phyloP scores from a whole-genome alignment of 2,888 invertebrate genomes.

The Drosophila paramelanica region DNA sequence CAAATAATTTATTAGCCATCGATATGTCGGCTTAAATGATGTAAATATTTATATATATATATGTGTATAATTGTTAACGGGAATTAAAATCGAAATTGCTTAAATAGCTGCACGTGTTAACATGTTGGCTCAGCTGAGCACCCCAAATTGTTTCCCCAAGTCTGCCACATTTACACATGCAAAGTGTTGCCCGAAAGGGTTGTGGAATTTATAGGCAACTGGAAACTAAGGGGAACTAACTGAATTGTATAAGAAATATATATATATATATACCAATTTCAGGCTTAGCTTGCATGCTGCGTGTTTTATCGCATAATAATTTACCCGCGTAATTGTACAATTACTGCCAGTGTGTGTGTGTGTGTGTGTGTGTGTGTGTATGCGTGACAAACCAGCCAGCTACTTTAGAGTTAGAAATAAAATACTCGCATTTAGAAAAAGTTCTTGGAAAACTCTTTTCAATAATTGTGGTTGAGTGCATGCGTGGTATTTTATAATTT shows the following conservation, averaged over 20 bases:
- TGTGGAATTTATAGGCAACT: slow-evolving; percentile 22
- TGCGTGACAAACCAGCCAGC: slow-evolving; percentile 47
- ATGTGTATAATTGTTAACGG: background rate
- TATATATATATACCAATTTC: slow-evolving; percentile 28
- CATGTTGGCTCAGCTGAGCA: slow-evolving; percentile 48
- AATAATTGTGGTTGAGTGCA: slow-evolving; percentile 33
- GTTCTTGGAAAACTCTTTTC: slow-evolving; percentile 56
- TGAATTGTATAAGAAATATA: slow-evolving; percentile 15
- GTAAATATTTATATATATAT: slow-evolving; percentile 19
- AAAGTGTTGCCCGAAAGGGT: slow-evolving; percentile 40
- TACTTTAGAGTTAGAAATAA: slow-evolving; percentile 19
- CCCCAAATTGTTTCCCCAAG: slow-evolving; percentile 33
- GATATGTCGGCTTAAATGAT: background rate
- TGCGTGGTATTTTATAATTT: slow-evolving; percentile 35
- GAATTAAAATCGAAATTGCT: slow-evolving; percentile 46
- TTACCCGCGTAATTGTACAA: slow-evolving; percentile 80
- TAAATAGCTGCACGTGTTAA: slow-evolving; percentile 69
- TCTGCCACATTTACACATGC: slow-evolving; percentile 68
- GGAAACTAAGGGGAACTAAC: slow-evolving; percentile 9
- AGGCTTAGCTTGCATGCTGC: slow-evolving; percentile 60
- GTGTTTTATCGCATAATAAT: slow-evolving; percentile 82
- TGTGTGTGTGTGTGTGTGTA: too few species aligned
- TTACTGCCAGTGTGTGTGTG: slow-evolving; percentile 55
- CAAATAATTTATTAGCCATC: slow-evolving; percentile 51
- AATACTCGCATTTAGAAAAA: slow-evolving; percentile 33